A percentile compares a stretch with the other conserved stretches of the same genome.
Evolutionary conservation across 2,888 invertebrate species (phyloP).

Genomic region (Panzeria rudis): DNA sequence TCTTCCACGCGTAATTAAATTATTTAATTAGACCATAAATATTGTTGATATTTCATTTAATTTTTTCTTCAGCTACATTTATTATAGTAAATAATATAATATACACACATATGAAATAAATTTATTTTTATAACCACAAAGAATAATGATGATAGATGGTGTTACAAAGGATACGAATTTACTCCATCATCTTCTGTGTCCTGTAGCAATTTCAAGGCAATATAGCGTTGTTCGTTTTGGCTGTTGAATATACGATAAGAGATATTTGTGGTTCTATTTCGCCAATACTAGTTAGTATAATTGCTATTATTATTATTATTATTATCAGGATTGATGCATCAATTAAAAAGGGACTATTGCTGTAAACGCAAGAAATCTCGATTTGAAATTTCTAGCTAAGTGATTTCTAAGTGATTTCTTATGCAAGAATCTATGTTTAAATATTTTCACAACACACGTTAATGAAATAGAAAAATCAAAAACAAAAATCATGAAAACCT

Average conservation of each 20-base stretch:
- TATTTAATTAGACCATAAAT: constrained; percentile 58
- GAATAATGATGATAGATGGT: background rate
- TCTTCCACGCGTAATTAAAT: constrained; percentile 59
- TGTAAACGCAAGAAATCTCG: too few species aligned
- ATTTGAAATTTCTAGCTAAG: too few species aligned
- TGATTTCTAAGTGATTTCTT: too few species aligned
- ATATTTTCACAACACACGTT: background rate
- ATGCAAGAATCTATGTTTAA: too few species aligned
- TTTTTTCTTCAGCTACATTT: constrained; percentile 1
- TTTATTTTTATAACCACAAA: background rate
- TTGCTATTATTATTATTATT: background rate
- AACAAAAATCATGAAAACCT: background rate
- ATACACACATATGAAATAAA: background rate
- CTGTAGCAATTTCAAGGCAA: background rate
- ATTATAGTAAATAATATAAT: background rate
- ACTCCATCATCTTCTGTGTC: background rate
- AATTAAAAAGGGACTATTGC: too few species aligned
- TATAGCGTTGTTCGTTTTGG: background rate
- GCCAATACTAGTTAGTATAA: background rate
- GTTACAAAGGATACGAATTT: background rate
- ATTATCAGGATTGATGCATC: background rate
- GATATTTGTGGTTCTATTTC: background rate
- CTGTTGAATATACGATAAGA: background rate
- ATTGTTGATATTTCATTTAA: constrained; percentile 7
- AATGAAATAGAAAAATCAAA: background rate